These are phyloP conservation scores for Tetragnatha montana DNA, from an alignment of 2,888 invertebrate species.

Conservation along the genomic window DNA sequence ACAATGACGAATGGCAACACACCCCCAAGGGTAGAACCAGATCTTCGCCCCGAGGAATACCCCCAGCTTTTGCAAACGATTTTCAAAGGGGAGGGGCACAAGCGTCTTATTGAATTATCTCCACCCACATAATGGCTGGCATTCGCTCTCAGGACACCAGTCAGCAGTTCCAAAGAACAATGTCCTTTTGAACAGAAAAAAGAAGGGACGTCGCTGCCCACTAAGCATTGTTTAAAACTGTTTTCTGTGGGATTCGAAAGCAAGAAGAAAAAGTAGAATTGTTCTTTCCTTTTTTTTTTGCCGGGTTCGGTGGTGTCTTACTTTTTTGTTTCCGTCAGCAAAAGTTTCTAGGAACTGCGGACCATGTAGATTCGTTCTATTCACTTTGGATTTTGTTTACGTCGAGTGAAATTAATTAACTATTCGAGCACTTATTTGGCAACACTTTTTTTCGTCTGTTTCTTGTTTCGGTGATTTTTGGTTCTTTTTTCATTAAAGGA, in stretches of 20 bases:
- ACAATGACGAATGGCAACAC: constrained; percentile 49
- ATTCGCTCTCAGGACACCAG: background rate
- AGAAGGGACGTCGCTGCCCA: background rate
- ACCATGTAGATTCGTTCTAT: background rate
- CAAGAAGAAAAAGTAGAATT: background rate
- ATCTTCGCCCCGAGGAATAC: background rate
- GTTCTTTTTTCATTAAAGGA: no score
- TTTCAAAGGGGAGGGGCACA: background rate
- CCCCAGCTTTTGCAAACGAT: constrained; percentile 5
- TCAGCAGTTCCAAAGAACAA: background rate
- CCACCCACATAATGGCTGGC: constrained; percentile 14
- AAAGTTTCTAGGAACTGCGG: background rate
- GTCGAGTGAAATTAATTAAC: background rate
- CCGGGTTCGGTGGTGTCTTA: background rate
- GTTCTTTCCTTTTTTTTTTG: background rate
- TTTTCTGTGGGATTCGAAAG: background rate
- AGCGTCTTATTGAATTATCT: constrained; percentile 38
- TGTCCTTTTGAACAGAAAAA: background rate
- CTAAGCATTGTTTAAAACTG: background rate
- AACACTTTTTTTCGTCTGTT: background rate
- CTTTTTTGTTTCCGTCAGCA: background rate
- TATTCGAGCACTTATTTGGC: background rate
- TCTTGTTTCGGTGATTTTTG: no score
- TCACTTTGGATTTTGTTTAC: background rate
- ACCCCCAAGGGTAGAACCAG: constrained; percentile 28